Evolutionary conservation across 2,113 vertebrate species (phyloP).

Genomic region (Conger conger): DNA sequence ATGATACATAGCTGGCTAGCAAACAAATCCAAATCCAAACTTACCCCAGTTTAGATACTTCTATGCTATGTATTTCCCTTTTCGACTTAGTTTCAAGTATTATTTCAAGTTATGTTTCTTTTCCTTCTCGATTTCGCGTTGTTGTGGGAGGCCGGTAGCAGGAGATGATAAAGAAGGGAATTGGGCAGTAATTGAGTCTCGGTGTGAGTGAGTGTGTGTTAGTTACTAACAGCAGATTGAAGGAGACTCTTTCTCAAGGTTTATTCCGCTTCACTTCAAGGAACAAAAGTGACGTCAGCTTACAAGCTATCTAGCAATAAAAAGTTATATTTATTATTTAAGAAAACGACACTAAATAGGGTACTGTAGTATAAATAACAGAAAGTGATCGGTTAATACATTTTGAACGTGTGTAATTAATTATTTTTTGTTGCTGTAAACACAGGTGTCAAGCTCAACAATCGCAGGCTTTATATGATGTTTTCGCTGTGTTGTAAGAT

Average conservation of each 20-base stretch:
- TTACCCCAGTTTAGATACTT: slow-evolving; percentile 76
- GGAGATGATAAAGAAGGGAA: slow-evolving; percentile 79
- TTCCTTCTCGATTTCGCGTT: slow-evolving; percentile 64
- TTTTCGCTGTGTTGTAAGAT: not conserved
- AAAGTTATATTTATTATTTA: slow-evolving; percentile 70
- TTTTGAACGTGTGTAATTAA: not conserved
- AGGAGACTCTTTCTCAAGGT: slow-evolving; percentile 86
- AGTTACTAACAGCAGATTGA: slow-evolving; percentile 81
- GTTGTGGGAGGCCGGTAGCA: slow-evolving; percentile 65
- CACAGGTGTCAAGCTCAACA: not conserved
- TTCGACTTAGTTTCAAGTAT: slow-evolving; percentile 60
- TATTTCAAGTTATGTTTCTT: slow-evolving; percentile 61
- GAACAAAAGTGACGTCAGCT: slow-evolving; percentile 91
- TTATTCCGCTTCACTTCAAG: slow-evolving; percentile 90
- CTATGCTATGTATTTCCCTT: slow-evolving; percentile 70
- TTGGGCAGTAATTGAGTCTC: slow-evolving; percentile 75
- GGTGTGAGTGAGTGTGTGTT: slow-evolving; percentile 45
- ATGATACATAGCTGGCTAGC: slow-evolving; percentile 28
- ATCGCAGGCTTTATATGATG: not conserved
- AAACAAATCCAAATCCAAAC: slow-evolving; percentile 54
- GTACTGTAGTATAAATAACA: slow-evolving; percentile 3
- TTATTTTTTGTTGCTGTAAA: not conserved
- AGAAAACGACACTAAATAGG: slow-evolving; percentile 11
- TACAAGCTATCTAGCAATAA: slow-evolving; percentile 80
- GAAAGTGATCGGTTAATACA: not conserved